A percentile compares a stretch with the other conserved stretches of the same genome.
Conservation (phyloP, 2,888 invertebrate genomes). For the Panorpa germanica region DNA sequence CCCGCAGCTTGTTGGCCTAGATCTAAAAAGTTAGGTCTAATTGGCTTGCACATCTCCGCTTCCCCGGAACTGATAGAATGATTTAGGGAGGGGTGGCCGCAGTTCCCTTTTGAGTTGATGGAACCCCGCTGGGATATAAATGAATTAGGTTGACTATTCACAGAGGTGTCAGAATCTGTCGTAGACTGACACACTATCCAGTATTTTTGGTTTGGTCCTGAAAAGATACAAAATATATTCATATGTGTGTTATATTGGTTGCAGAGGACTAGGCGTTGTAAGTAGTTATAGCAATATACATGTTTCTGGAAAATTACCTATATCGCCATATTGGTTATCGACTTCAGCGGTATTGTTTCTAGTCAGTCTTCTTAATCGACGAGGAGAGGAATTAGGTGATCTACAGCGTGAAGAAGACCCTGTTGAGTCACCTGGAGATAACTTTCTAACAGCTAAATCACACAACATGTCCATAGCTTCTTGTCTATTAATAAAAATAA, state of each 20-base stretch:
- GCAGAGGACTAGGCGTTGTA: too few relatives aligned
- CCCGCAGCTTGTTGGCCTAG: conserved; percentile 36
- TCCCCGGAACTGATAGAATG: not conserved
- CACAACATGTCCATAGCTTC: conserved; percentile 74
- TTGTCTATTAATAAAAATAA: conserved; percentile 30
- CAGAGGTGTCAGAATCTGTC: conserved; percentile 13
- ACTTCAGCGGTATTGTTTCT: conserved; percentile 8
- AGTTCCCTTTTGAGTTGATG: conserved; percentile 3
- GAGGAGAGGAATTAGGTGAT: conserved; percentile 26
- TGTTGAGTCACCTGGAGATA: conserved; percentile 37
- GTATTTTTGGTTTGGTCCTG: conserved; percentile 10
- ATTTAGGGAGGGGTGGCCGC: conserved; percentile 7
- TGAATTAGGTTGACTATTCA: conserved; percentile 12
- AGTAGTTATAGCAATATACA: too few relatives aligned
- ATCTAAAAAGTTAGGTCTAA: conserved; percentile 40
- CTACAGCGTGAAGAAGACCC: conserved; percentile 37
- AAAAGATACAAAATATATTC: not conserved
- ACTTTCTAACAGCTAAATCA: conserved; percentile 57
- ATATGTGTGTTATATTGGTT: too few relatives aligned
- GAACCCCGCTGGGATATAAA: conserved; percentile 11
- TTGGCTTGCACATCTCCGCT: conserved; percentile 17
- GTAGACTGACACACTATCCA: conserved; percentile 13
- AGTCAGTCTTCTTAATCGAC: conserved; percentile 12
- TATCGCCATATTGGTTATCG: too few relatives aligned
- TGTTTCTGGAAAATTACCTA: too few relatives aligned